Conservation (phyloP, 2,113 vertebrate genomes). For the Seriola aureovittata region DNA sequence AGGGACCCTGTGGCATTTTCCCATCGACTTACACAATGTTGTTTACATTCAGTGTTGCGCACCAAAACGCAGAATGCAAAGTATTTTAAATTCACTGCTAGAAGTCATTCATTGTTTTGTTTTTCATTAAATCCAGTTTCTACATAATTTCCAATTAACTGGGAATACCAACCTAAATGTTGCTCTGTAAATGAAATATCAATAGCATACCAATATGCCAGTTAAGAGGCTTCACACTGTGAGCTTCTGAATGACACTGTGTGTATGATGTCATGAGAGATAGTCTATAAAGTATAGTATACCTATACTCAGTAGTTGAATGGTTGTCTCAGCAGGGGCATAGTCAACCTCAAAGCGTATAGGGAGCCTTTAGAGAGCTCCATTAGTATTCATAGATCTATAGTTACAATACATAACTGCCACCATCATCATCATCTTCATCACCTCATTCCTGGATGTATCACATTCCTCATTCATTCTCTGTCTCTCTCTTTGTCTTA, state of each 20-base stretch:
- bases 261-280: neutral
- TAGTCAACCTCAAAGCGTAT: neutral
- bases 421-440: neutral
- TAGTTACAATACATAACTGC: neutral
- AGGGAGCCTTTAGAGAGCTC: neutral
- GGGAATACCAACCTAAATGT: no score
- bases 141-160: no score
- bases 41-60: no score
- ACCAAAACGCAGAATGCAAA: no score
- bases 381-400: neutral
- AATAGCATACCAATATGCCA: neutral
- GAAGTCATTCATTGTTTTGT: no score
- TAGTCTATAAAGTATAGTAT: neutral
- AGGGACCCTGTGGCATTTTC: no score
- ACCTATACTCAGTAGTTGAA: neutral
- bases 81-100: no score
- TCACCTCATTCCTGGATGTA: neutral
- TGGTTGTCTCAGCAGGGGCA: neutral
- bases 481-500: constrained; percentile 1
- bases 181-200: neutral
- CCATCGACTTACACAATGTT: no score
- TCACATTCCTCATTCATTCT: neutral
- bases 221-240: neutral
- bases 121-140: no score
- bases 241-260: neutral